These are phyloP conservation scores for Drosophila parvula DNA, from an alignment of 1,140 invertebrate genomes.

Conservation along the genomic window DNA sequence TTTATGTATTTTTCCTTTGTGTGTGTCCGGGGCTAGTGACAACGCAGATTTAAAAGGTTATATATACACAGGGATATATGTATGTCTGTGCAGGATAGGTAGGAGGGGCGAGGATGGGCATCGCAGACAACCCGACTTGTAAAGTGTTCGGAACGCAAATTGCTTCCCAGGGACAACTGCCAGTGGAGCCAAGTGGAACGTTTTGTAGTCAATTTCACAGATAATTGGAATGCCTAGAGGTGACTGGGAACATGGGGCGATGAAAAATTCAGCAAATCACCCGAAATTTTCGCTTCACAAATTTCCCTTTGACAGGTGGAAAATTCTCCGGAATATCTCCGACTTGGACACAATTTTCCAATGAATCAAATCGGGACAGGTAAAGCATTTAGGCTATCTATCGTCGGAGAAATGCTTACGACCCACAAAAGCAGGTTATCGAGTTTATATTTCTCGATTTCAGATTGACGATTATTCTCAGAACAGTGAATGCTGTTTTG, in stretches of 20 bases:
- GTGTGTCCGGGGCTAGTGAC: constrained; percentile 46
- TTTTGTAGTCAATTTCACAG: constrained; percentile 53
- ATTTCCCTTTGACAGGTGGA: constrained; percentile 11
- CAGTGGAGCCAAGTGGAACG: constrained; percentile 32
- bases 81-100: neutral
- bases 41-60: constrained; percentile 67
- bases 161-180: constrained; percentile 50
- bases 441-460: no score
- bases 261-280: constrained; percentile 30
- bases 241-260: constrained; percentile 14
- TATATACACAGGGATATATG: constrained; percentile 39
- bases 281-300: constrained; percentile 24
- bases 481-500: neutral
- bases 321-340: constrained; percentile 6
- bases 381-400: neutral
- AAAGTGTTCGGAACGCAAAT: constrained; percentile 54
- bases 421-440: neutral
- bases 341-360: neutral
- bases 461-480: neutral
- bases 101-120: constrained; percentile 9
- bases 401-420: neutral
- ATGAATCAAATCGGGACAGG: neutral
- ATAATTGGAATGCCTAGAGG: constrained; percentile 43
- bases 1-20: constrained; percentile 56
- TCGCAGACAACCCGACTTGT: constrained; percentile 32